Evolutionary conservation across 2,113 vertebrate genomes (phyloP), one percentile per base, ranked within the genome.

Genomic region (Halcyon malimbica): DNA sequence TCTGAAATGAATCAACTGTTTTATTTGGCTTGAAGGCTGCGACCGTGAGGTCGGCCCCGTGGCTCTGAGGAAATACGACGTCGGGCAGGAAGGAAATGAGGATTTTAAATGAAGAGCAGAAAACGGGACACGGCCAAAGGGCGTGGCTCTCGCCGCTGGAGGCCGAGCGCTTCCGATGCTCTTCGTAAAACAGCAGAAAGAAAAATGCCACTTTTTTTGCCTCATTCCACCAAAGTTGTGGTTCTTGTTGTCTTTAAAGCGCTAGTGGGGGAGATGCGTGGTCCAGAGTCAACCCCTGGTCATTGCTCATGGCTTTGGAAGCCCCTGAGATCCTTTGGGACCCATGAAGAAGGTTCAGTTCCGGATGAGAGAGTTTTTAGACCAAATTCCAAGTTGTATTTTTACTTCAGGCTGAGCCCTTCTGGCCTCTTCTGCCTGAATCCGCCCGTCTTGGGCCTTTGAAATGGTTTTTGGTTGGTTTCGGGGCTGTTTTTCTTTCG

Each of bases 21-120:
- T 12, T 11, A 6, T 26, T 44, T 26, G 12, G 42, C 26, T 51
- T 11, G 51, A 53, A 53, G 51, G 51, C 14, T 28, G 24, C 13
- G 51, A 53, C 25, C 25, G 13, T 5, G 51, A 16, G 44, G 33
- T 13, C 4, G 6, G 50, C 8, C 16, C 46, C 4, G 33, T 5
- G 4, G 17, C 0, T 6, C 3, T 35, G 28, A 10, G 37, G 13
- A 35, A 28, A 17, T 12, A 3, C 9, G n/a, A 10, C 4, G 1
- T 8, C 2, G 16, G 29, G 48, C 54, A 21, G 56, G 63, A 56
- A 26, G 12, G 29, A 23, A 62, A 53, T 12, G 1, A 57, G 11
- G 31, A 33, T 21, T 20, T 31, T 16, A 15, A 42, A 26, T 10
- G 42, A 44, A 18, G 65, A 65, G 23, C 67, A 3, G 44, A 53